Conservation (phyloP, 2,888 invertebrate species). For the Lasioglossum zephyrum region DNA sequence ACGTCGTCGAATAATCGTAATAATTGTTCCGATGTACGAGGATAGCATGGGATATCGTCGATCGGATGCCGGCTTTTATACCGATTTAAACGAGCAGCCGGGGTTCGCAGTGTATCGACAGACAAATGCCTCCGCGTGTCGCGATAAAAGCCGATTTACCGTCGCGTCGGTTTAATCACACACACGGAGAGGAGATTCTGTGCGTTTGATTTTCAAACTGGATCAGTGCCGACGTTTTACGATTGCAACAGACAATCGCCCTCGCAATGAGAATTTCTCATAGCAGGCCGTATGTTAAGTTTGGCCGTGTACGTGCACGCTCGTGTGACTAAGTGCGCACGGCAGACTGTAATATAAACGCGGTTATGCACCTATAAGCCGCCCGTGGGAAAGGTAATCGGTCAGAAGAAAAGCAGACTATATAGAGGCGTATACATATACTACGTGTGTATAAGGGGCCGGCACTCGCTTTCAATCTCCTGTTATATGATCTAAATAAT, state of each 20-base stretch:
- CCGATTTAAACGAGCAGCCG: neutral
- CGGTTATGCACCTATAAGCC: conserved; percentile 53
- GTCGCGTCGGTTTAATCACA: conserved; percentile 26
- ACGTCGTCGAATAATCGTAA: neutral
- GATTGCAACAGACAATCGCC: conserved; percentile 72
- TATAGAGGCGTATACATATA: conserved; percentile 19
- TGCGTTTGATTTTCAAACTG: conserved; percentile 71
- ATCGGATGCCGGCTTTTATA: neutral
- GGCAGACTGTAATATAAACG: conserved; percentile 76
- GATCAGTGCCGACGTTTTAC: conserved; percentile 68
- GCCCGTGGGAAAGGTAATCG: conserved; percentile 82
- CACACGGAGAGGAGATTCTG: conserved; percentile 45
- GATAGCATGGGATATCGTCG: neutral
- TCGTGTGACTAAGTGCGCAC: conserved; percentile 63
- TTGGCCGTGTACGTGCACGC: conserved; percentile 48
- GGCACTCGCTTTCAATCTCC: conserved; percentile 55
- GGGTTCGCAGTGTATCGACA: neutral
- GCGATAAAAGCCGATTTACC: conserved; percentile 25
- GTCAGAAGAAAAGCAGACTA: conserved; percentile 78
- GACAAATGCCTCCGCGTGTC: conserved; percentile 2
- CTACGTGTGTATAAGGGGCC: conserved; percentile 22
- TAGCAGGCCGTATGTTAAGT: conserved; percentile 67
- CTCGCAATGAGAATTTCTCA: conserved; percentile 78
- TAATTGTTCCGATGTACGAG: neutral
- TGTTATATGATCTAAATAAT: conserved; percentile 56